Conservation (phyloP, 1,140 invertebrate species). For the Myzus persicae region DNA sequence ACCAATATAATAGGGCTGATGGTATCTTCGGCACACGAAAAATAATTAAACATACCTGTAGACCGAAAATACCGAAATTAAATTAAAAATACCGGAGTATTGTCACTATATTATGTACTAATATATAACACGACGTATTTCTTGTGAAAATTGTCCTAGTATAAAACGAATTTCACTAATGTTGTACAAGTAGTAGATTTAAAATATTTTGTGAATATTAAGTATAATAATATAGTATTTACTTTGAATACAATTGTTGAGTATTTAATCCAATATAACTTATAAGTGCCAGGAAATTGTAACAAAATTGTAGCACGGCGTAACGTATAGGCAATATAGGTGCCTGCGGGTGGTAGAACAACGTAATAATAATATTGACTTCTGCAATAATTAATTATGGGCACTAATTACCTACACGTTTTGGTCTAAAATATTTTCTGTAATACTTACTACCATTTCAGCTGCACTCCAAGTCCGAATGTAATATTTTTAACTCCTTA, state of each 20-base stretch:
- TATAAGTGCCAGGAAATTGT: too few relatives aligned
- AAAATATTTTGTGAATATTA: neutral
- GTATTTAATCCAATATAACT: too few relatives aligned
- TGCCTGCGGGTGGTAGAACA: too few relatives aligned
- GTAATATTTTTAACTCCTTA: neutral
- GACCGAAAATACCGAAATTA: neutral
- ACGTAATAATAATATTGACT: neutral
- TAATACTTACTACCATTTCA: neutral
- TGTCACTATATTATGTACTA: neutral
- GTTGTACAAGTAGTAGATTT: neutral
- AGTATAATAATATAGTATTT: neutral
- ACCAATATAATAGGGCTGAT: neutral
- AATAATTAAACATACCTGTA: neutral
- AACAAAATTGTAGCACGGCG: neutral
- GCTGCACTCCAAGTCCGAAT: too few relatives aligned
- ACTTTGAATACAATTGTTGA: too few relatives aligned
- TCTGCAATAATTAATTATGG: too few relatives aligned
- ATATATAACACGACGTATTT: neutral
- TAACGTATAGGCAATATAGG: neutral
- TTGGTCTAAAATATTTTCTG: neutral
- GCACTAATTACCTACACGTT: too few relatives aligned
- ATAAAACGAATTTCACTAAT: neutral
- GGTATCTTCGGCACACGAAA: neutral
- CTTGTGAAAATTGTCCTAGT: neutral
- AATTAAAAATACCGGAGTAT: conserved; percentile 18